Conservation (phyloP, 2,113 vertebrate genomes). For the Dromiciops gliroides region DNA sequence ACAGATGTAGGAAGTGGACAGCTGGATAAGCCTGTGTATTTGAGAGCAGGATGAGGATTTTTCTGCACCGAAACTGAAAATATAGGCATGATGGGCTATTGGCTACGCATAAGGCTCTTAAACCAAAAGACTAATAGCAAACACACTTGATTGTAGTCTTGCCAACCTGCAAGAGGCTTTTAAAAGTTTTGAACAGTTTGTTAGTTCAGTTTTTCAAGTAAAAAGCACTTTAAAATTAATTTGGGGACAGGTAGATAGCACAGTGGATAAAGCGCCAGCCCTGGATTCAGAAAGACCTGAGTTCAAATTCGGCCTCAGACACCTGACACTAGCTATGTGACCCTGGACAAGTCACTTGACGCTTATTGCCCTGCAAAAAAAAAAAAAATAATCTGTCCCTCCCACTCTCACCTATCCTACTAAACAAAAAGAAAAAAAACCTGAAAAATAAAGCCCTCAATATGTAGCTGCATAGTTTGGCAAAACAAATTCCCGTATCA, state of each 20-base stretch:
- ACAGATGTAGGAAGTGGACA: neutral
- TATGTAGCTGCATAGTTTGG: too few species aligned
- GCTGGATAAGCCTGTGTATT: neutral
- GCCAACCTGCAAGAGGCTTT: neutral
- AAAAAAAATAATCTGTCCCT: too few species aligned
- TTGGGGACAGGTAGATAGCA: too few species aligned
- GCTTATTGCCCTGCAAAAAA: too few species aligned
- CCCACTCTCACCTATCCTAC: neutral
- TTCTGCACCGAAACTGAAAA: neutral
- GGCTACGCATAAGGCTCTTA: neutral
- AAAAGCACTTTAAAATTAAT: neutral
- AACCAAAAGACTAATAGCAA: too few species aligned
- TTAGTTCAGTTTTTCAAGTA: neutral
- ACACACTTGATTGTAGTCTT: neutral
- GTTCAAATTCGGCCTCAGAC: too few species aligned
- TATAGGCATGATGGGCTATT: neutral
- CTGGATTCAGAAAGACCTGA: too few species aligned
- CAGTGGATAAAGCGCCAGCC: too few species aligned
- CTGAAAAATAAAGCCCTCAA: neutral
- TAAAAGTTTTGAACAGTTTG: neutral
- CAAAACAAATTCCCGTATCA: neutral
- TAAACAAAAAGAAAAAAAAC: neutral
- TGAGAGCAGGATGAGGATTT: neutral
- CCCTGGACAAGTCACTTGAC: too few species aligned
- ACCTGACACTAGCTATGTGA: too few species aligned